These are phyloP conservation scores for Andinoacara biseriatus DNA, from an alignment of 2,113 vertebrate genomes.

Conservation along the genomic window DNA sequence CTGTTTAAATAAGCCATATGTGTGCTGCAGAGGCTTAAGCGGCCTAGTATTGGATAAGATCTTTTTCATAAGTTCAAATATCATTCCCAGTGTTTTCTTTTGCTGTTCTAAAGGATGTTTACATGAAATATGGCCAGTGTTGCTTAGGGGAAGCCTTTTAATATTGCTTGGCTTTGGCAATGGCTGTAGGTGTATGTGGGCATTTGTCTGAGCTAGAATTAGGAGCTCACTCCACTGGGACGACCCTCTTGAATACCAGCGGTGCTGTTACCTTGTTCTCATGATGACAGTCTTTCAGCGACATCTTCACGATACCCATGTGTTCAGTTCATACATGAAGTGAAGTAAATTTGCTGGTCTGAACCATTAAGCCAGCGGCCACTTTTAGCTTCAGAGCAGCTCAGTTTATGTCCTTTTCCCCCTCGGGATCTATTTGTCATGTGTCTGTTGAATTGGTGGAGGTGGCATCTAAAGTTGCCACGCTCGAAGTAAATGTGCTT, in stretches of 20 bases:
- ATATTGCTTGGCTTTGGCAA: constrained; percentile 14
- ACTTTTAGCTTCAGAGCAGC: constrained; percentile 12
- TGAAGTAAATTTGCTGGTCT: background rate
- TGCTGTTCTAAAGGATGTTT: constrained; percentile 5
- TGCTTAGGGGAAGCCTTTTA: constrained; percentile 30
- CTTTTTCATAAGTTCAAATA: background rate
- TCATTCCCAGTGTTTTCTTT: constrained; percentile 6
- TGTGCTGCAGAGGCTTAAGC: constrained; percentile 18
- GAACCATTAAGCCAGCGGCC: constrained; percentile 4
- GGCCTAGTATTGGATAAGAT: background rate
- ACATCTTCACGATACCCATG: background rate
- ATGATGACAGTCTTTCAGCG: background rate
- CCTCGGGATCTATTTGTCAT: constrained; percentile 38
- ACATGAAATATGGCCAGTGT: constrained; percentile 50
- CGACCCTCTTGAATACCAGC: background rate
- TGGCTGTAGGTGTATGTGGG: background rate
- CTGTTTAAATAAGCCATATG: background rate
- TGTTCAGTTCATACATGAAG: constrained; percentile 1
- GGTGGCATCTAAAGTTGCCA: constrained; percentile 50
- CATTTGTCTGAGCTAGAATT: background rate
- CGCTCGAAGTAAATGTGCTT: constrained; percentile 60
- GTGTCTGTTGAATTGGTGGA: constrained; percentile 47
- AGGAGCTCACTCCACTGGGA: background rate
- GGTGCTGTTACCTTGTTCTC: background rate
- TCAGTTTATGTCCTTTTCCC: background rate